phyloP scores from a whole-genome alignment of 1,140 invertebrate species.

The Lycorma delicatula region DNA sequence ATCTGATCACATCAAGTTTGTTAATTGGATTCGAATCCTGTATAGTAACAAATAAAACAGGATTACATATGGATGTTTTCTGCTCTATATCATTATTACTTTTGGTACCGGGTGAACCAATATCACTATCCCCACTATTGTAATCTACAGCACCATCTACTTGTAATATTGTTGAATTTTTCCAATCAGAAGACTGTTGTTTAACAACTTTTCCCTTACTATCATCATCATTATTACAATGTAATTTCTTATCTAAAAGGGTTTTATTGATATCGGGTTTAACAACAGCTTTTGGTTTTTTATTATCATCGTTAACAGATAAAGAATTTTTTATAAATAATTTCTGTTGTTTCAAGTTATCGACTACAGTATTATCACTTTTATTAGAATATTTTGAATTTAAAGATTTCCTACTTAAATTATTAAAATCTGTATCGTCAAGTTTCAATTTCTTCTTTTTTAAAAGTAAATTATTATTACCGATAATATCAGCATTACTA shows the following conservation, averaged over 20 bases:
- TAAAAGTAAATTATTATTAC: no score
- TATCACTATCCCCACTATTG: constrained; percentile 32
- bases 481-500: no score
- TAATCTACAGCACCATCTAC: constrained; percentile 54
- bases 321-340: no score
- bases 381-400: background rate
- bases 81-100: no score
- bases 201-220: no score
- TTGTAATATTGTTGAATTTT: constrained; percentile 42
- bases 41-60: constrained; percentile 4
- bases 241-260: constrained; percentile 8
- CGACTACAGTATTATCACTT: constrained; percentile 5
- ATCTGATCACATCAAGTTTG: constrained; percentile 18
- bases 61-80: background rate
- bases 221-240: constrained; percentile 12
- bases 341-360: no score
- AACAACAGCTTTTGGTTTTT: background rate
- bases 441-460: no score
- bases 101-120: no score
- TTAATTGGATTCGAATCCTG: constrained; percentile 11
- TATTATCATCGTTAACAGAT: no score
- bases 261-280: background rate
- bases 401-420: background rate
- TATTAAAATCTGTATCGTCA: background rate
- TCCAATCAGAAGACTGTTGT: no score